Evolutionary conservation across 2,888 invertebrate species (phyloP), one percentile per base, ranked within the genome.

Genomic region (Pandemis cinnamomeana): DNA sequence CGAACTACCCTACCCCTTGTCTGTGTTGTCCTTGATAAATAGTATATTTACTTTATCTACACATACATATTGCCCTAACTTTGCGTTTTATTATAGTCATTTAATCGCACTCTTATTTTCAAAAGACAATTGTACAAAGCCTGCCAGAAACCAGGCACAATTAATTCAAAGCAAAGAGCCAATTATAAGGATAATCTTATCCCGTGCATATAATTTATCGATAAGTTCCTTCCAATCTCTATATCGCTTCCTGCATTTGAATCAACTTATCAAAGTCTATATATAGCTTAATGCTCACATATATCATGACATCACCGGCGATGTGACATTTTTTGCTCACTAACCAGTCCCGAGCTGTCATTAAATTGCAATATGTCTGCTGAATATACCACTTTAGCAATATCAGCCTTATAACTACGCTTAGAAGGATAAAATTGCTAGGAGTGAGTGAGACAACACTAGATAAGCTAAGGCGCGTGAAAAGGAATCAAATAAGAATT

Each of bases 261-360:
- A 61, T 63, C 71, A 67, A 63, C 8, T 36, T 58, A 67, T 71
- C 72, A 71, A 75, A 46, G 63, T 71, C 53, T 44, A 72, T 51
- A 42, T 70, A 67, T 42, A 58, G 60, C 51, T 36, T 15, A 67
- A 67, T 48, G 68, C 46, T 83, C 44, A 44, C 48, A 66, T 83
- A 81, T 80, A 82, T 80, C 80, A 84, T 88, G 86, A 88, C 86
- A 84, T 87, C 88, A 88, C 77, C 80, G 77, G 81, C 81, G 86
- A 79, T 84, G 83, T 83, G 87, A 84, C 85, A 79, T 79, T 86
- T 89, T 90, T 90, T 89, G 86, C 80, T 77, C 68, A 72, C 83
- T 80, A 82, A 80, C 82, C 81, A 81, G 79, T 80, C 80, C 77
- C 75, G 79, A 78, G 76, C 81, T 80, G 81, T 85, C 85, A 84